phyloP scores from a whole-genome alignment of 2,888 invertebrate genomes.

The Diarsia mendica region DNA sequence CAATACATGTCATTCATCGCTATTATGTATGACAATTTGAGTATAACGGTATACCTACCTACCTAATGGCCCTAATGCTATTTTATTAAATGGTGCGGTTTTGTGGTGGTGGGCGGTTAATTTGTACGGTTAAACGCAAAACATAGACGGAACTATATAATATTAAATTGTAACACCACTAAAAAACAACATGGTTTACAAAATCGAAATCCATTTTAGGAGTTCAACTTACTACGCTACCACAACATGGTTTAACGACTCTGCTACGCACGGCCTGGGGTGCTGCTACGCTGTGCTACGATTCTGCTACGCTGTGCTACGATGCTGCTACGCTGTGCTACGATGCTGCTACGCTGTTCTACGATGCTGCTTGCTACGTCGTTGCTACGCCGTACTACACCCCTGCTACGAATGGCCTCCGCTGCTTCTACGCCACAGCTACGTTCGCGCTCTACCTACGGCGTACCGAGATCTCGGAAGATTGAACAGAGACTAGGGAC shows the following conservation, averaged over 20 bases:
- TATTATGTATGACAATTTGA: neutral
- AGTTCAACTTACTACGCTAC: neutral
- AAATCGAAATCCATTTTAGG: neutral
- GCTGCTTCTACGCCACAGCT: neutral
- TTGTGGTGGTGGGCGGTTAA: too few relatives aligned
- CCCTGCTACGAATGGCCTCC: neutral
- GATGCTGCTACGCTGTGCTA: neutral
- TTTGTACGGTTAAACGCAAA: too few relatives aligned
- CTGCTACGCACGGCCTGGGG: neutral
- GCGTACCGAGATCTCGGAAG: too few relatives aligned
- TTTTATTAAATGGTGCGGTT: too few relatives aligned
- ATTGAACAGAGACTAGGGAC: too few relatives aligned
- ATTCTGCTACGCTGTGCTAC: neutral
- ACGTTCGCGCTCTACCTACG: neutral
- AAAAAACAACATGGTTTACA: too few relatives aligned
- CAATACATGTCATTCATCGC: neutral
- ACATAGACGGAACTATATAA: too few relatives aligned
- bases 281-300: neutral
- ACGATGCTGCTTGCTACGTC: neutral
- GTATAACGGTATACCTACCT: neutral
- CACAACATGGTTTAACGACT: neutral
- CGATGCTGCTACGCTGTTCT: neutral
- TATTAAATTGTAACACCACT: too few relatives aligned
- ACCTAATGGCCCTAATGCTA: too few relatives aligned
- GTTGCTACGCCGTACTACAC: neutral